Evolutionary conservation across 1,140 invertebrate species (phyloP).

Genomic region (Drosophila punjabiensis): DNA sequence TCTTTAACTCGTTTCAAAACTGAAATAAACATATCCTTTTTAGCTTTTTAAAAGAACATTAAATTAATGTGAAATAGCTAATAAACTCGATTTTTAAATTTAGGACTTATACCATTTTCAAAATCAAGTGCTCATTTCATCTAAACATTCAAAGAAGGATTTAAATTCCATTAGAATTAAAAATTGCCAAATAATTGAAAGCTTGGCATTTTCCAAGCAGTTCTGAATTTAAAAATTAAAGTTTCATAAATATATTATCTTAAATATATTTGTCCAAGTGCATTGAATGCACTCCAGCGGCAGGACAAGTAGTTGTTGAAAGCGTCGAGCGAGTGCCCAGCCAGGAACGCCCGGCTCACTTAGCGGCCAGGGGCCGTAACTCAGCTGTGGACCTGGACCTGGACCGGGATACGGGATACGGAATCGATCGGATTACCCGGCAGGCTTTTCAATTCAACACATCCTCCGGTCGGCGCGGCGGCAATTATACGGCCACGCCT

Average conservation of each 20-base stretch:
- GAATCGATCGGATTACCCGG: slow-evolving; percentile 78
- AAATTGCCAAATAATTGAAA: background rate
- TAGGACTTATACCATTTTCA: too few relatives aligned
- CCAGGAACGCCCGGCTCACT: slow-evolving; percentile 62
- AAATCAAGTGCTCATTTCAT: too few relatives aligned
- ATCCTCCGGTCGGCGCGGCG: slow-evolving; percentile 61
- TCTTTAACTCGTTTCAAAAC: too few relatives aligned
- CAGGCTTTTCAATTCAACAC: slow-evolving; percentile 83
- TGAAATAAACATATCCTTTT: too few relatives aligned
- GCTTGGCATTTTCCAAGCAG: background rate
- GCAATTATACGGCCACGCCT: slow-evolving; percentile 62
- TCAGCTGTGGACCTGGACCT: slow-evolving; percentile 19
- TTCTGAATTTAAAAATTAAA: background rate
- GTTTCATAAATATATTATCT: background rate
- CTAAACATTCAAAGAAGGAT: too few relatives aligned
- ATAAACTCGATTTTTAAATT: too few relatives aligned
- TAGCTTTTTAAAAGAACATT: too few relatives aligned
- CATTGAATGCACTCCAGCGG: slow-evolving; percentile 11
- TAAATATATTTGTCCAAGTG: slow-evolving; percentile 1
- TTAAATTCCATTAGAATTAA: too few relatives aligned
- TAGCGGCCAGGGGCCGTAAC: slow-evolving; percentile 69
- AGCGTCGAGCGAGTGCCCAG: slow-evolving; percentile 72
- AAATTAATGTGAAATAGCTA: too few relatives aligned
- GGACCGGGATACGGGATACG: slow-evolving; percentile 7
- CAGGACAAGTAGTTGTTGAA: slow-evolving; percentile 78